Evolutionary conservation across 2,797 vertebrate genomes (phyloP).

Genomic region (Dendrocincla fuliginosa): DNA sequence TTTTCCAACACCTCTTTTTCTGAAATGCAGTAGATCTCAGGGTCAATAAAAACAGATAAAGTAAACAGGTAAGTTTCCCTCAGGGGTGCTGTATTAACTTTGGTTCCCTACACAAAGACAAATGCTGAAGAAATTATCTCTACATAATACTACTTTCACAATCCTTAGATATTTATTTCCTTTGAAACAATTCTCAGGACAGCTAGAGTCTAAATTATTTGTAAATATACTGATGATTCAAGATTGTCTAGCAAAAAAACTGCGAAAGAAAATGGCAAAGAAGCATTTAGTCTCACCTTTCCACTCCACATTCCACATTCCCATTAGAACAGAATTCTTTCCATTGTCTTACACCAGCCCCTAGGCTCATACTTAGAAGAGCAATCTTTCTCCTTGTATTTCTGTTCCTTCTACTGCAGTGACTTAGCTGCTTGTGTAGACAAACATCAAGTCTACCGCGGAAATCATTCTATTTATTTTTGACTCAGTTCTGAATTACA

Average conservation of each 20-base stretch:
- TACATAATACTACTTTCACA: background rate
- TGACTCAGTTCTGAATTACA: background rate
- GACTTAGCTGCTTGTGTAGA: background rate
- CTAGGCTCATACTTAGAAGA: background rate
- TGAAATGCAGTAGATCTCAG: background rate
- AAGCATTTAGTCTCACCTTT: background rate
- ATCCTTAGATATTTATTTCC: background rate
- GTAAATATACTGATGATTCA: background rate
- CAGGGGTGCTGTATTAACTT: background rate
- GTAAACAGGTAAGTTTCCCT: background rate
- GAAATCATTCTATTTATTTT: conserved; percentile 6
- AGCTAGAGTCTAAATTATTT: background rate
- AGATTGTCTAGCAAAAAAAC: background rate
- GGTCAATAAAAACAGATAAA: background rate
- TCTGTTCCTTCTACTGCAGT: background rate
- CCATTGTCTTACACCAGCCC: background rate
- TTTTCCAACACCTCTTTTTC: background rate
- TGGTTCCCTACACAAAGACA: background rate
- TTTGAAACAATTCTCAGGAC: background rate
- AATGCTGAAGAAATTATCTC: background rate
- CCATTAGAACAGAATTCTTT: background rate
- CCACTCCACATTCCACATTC: background rate
- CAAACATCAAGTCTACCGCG: background rate
- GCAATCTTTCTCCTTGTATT: background rate
- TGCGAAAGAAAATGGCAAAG: background rate